Percentiles rank a stretch among this genome's conserved stretches.
phyloP scores from a whole-genome alignment of 2,888 invertebrate genomes.

The Eutolmus rufibarbis region DNA sequence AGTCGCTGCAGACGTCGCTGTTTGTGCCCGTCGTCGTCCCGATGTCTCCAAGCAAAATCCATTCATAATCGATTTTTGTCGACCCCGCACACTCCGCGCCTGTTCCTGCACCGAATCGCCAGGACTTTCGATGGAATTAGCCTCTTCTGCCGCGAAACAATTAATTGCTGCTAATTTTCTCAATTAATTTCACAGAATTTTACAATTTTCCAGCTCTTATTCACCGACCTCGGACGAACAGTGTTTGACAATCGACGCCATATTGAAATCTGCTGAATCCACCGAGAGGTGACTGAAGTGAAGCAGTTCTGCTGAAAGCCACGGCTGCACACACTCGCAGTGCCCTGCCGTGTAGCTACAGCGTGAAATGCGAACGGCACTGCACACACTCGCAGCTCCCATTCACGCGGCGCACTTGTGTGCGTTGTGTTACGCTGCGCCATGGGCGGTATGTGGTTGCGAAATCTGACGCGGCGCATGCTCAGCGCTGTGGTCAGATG shows the following conservation, averaged over 20 bases:
- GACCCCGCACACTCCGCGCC: neutral
- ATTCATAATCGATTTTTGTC: slow-evolving; percentile 36
- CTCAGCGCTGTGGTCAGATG: neutral
- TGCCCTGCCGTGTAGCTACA: neutral
- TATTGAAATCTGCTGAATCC: slow-evolving; percentile 44
- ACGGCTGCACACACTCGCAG: neutral
- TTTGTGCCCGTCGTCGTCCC: slow-evolving; percentile 9
- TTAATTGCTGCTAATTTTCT: neutral
- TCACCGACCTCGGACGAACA: slow-evolving; percentile 24
- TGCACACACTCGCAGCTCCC: neutral
- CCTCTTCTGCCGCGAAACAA: neutral
- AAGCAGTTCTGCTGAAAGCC: neutral
- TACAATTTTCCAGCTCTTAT: neutral
- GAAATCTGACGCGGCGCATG: neutral
- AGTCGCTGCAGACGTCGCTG: slow-evolving; percentile 17
- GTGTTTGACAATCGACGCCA: slow-evolving; percentile 45
- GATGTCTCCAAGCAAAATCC: slow-evolving; percentile 31
- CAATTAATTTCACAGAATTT: slow-evolving; percentile 3
- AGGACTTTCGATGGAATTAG: neutral
- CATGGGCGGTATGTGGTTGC: neutral
- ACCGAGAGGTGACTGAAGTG: neutral
- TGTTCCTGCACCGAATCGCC: neutral
- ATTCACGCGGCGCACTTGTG: neutral
- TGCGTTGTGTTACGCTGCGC: neutral
- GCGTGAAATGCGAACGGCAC: neutral